phyloP scores from a whole-genome alignment of 2,113 vertebrate species.

The Catharus bicknelli region DNA sequence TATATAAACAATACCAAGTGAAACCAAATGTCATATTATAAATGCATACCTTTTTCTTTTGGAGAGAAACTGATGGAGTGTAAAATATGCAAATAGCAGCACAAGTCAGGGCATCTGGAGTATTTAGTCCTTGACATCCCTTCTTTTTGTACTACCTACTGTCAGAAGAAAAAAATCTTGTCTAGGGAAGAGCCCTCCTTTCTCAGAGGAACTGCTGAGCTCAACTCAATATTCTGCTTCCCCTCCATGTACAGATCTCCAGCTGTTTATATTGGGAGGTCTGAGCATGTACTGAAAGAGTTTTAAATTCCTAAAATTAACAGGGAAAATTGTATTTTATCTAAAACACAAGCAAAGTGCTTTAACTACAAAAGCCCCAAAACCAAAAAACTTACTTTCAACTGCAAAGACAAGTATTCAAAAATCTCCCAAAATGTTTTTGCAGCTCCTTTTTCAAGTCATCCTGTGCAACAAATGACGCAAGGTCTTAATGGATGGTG shows the following conservation, averaged over 20 bases:
- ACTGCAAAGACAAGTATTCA: neutral
- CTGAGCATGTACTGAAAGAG: neutral
- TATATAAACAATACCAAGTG: constrained; percentile 53
- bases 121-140: neutral
- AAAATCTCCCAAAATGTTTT: neutral
- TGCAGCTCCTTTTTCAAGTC: neutral
- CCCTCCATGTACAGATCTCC: neutral
- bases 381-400: neutral
- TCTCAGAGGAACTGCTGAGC: neutral
- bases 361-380: neutral
- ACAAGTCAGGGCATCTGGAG: neutral
- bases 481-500: neutral
- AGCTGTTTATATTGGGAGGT: neutral
- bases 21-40: constrained; percentile 26
- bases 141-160: neutral
- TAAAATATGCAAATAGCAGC: neutral
- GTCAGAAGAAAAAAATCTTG: neutral
- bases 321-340: neutral
- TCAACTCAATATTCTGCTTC: neutral
- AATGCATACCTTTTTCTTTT: neutral
- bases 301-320: neutral
- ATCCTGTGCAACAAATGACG: neutral
- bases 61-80: neutral
- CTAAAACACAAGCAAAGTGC: neutral
- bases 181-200: neutral